Evolutionary conservation across 2,113 vertebrate species (phyloP).

Genomic region (Phaethon lepturus): DNA sequence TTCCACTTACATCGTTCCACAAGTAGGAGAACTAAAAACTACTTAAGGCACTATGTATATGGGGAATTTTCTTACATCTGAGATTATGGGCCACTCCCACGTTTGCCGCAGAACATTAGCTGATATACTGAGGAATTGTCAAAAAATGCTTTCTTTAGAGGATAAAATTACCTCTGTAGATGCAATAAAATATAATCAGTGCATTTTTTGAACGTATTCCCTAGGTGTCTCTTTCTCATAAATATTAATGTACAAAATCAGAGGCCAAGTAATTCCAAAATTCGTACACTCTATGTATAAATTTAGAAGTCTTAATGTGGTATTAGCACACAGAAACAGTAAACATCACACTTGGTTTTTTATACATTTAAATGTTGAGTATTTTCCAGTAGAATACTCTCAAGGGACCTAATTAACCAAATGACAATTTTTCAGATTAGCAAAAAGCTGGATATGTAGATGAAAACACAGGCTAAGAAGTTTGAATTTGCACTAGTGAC

Average conservation of each 20-base stretch:
- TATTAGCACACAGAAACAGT: conserved; percentile 14
- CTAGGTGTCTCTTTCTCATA: not conserved
- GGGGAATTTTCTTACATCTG: not conserved
- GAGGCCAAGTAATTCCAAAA: conserved; percentile 2
- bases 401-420: conserved; percentile 54
- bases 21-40: not conserved
- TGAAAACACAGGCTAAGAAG: not conserved
- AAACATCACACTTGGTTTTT: conserved; percentile 36
- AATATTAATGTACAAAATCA: conserved; percentile 46
- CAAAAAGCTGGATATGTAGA: not conserved
- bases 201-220: not conserved
- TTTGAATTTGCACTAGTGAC: not conserved
- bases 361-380: conserved; percentile 35
- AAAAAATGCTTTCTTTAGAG: not conserved
- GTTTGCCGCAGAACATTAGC: not conserved
- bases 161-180: conserved; percentile 9
- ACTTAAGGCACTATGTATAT: not conserved
- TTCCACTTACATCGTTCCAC: not conserved
- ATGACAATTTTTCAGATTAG: conserved; percentile 26
- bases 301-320: conserved; percentile 26
- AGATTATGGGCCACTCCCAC: not conserved
- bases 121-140: not conserved
- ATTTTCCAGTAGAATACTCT: conserved; percentile 43
- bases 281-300: not conserved
- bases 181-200: conserved; percentile 10